Evolutionary conservation across 64 coral and sea anemone genomes (phyloP).

Genomic region (Montipora sp.): DNA sequence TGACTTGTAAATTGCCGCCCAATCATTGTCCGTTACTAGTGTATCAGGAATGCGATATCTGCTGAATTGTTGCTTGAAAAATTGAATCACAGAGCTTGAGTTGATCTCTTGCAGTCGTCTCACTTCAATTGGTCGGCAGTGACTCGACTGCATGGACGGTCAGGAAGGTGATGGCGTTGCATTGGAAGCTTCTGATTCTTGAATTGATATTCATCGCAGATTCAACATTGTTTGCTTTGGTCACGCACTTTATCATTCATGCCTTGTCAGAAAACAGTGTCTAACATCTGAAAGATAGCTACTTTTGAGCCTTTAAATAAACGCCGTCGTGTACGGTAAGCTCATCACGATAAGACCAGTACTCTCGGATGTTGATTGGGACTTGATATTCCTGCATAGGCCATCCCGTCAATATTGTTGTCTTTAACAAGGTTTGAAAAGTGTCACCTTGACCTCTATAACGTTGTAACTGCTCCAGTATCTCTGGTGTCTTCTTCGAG

Average conservation of each 20-base stretch:
- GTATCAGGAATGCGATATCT: slow-evolving; percentile 44
- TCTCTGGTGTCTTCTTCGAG: background rate
- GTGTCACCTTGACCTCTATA: background rate
- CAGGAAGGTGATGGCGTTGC: background rate
- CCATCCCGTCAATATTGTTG: no score
- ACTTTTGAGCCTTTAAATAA: background rate
- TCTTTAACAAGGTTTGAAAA: background rate
- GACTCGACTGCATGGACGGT: slow-evolving; percentile 26
- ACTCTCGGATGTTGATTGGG: background rate
- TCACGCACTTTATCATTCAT: slow-evolving; percentile 25
- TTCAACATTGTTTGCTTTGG: slow-evolving; percentile 12
- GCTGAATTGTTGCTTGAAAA: slow-evolving; percentile 15
- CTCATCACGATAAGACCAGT: background rate
- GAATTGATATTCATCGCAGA: slow-evolving; percentile 2
- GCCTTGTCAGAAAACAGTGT: background rate
- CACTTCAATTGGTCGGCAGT: slow-evolving; percentile 47
- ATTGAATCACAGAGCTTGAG: background rate
- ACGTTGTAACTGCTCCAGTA: background rate
- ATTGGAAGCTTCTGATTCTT: slow-evolving; percentile 33
- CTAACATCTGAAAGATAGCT: background rate
- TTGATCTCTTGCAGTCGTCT: background rate
- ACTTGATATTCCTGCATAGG: background rate
- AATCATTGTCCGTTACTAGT: slow-evolving; percentile 10
- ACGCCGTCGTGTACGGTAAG: background rate
- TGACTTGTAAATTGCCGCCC: slow-evolving; percentile 4